Percentiles rank a stretch among this genome's conserved stretches.
Evolutionary conservation across 2,888 invertebrate genomes (phyloP).

Genomic region (Chelonus formosanus): DNA sequence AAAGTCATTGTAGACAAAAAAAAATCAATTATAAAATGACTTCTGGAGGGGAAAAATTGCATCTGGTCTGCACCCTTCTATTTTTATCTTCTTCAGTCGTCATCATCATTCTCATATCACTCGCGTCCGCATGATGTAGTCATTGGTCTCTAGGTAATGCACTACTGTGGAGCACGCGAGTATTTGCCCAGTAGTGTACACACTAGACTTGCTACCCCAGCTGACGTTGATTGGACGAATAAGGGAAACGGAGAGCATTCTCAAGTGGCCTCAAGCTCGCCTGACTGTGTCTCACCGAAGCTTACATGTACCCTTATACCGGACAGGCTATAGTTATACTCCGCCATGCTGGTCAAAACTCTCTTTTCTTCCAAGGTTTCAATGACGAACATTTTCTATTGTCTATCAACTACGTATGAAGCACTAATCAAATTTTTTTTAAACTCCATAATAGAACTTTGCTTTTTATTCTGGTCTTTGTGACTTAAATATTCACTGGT

Average conservation of each 20-base stretch:
- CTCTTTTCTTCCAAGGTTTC: neutral
- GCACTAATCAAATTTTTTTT: too few species aligned
- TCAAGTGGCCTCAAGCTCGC: slow-evolving; percentile 50
- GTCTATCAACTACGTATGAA: too few species aligned
- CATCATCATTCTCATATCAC: slow-evolving; percentile 31
- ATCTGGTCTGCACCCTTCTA: slow-evolving; percentile 5
- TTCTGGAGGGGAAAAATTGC: slow-evolving; percentile 10
- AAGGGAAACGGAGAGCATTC: slow-evolving; percentile 63
- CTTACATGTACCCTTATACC: slow-evolving; percentile 7
- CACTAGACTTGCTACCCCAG: slow-evolving; percentile 64
- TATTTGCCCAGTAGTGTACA: slow-evolving; percentile 62
- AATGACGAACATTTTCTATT: too few species aligned
- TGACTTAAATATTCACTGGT: too few species aligned
- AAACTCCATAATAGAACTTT: too few species aligned
- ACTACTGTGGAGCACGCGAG: slow-evolving; percentile 58
- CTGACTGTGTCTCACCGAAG: slow-evolving; percentile 15
- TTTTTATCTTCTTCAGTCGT: slow-evolving; percentile 25
- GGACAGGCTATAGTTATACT: neutral
- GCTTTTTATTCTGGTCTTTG: too few species aligned
- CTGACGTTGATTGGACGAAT: slow-evolving; percentile 66
- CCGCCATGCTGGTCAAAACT: slow-evolving; percentile 1
- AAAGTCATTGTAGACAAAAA: neutral
- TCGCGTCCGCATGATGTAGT: slow-evolving; percentile 56
- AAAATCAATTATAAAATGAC: slow-evolving; percentile 18
- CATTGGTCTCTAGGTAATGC: slow-evolving; percentile 59